Evolutionary conservation across 2,113 vertebrate species (phyloP).

Genomic region (Columbina picui): DNA sequence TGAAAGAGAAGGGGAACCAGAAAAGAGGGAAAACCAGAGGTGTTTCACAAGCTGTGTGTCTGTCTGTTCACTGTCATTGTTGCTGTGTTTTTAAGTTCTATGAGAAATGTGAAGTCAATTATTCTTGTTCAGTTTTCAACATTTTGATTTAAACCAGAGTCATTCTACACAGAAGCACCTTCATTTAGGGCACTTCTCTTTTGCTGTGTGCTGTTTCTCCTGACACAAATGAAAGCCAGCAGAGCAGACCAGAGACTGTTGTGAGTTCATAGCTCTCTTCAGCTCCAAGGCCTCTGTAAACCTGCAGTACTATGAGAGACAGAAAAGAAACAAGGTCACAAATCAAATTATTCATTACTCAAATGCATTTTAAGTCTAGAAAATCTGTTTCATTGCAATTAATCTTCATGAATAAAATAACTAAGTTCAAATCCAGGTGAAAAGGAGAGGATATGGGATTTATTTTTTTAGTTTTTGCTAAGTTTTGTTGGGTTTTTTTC

Average conservation of each 20-base stretch:
- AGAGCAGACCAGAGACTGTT: neutral
- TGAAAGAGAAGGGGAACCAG: neutral
- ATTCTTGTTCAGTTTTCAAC: neutral
- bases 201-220: neutral
- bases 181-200: neutral
- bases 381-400: neutral
- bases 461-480: neutral
- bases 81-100: neutral
- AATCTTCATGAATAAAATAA: neutral
- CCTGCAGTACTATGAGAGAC: neutral
- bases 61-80: neutral
- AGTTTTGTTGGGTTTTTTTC: neutral
- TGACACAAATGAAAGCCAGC: neutral
- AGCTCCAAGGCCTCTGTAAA: constrained; percentile 15
- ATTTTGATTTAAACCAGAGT: neutral
- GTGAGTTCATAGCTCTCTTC: neutral
- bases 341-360: neutral
- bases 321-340: neutral
- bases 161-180: neutral
- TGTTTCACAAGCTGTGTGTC: neutral
- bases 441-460: neutral
- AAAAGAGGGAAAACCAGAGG: neutral
- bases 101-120: neutral
- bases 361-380: neutral
- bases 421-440: neutral